Evolutionary conservation across 2,888 invertebrate species (phyloP).

Genomic region (Acleris emargana): DNA sequence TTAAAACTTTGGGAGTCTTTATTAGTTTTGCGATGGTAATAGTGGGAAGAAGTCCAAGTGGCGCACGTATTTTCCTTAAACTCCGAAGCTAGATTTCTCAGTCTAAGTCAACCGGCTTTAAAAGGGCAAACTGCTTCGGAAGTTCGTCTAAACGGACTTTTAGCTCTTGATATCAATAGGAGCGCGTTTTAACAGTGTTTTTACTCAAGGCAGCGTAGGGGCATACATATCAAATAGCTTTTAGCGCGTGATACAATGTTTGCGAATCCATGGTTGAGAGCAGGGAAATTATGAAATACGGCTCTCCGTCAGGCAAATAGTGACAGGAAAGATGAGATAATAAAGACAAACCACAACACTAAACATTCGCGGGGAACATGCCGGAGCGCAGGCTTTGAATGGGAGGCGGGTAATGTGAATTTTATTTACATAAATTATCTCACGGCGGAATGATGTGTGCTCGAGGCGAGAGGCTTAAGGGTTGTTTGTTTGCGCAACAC

Average conservation of each 20-base stretch:
- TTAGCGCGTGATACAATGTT: constrained; percentile 54
- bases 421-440: constrained; percentile 81
- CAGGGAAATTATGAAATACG: constrained; percentile 62
- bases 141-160: constrained; percentile 7
- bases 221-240: constrained; percentile 56
- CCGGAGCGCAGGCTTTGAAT: constrained; percentile 62
- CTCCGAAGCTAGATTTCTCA: constrained; percentile 55
- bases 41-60: constrained; percentile 41
- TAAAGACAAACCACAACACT: constrained; percentile 74
- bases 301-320: constrained; percentile 53
- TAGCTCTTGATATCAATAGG: constrained; percentile 42
- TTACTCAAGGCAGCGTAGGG: constrained; percentile 42
- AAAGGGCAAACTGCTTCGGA: not conserved
- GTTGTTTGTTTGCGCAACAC: constrained; percentile 68
- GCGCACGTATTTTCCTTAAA: constrained; percentile 48
- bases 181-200: constrained; percentile 50
- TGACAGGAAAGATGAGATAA: constrained; percentile 66
- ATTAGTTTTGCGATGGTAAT: constrained; percentile 73
- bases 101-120: constrained; percentile 39
- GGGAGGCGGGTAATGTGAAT: constrained; percentile 76
- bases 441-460: constrained; percentile 64
- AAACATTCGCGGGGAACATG: constrained; percentile 72
- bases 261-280: constrained; percentile 50
- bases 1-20: constrained; percentile 75
- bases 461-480: constrained; percentile 53